Base-by-base conservation (phyloP, 2,888 invertebrate genomes). In the Trichopria drosophilae region DNA sequence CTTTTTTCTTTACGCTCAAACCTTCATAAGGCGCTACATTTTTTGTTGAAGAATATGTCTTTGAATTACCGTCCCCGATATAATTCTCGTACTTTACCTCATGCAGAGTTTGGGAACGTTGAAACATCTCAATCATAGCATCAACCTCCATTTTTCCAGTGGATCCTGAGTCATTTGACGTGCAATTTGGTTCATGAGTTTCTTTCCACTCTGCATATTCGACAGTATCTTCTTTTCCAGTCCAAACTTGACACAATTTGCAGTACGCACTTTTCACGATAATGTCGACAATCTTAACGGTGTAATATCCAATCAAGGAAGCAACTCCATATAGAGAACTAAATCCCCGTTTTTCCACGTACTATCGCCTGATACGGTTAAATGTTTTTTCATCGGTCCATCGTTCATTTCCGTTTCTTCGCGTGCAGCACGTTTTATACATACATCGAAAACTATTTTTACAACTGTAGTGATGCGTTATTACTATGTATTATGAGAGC, bases 131-230 rank as follows among this genome's bases (percentile, higher is more conserved):
- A 28, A 45, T 47, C 6, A 57, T 50, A 13, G 56, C 56, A 23
- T 53, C 42, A 12, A 55, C 55, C 29, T 59, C 57, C 57, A 59
- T 59, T 10, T 58, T 58, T 24, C 57, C 55, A 18, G 51, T n/a
- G 35, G 54, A 20, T 29, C 51, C 48, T 55, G 19, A 41, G 48
- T 37, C 32, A 28, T 24, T 23, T 47, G 7, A 45, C 40, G 28
- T 52, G 58, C 13, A 29, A 43, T 49, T 58, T 42, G 31, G 47
- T 58, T 52, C 47, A 35, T 39, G 55, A 4, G 20, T 41, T 45
- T 48, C 51, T 16, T 26, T 43, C 48, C 28, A 57, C 19, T 42
- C 49, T 28, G 45, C 29, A 15, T 44, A 57, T 51, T 57, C 55
- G 22, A 39, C 51, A 39, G 42, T 29, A 37, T 42, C 36, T 47